Conservation (phyloP, 2,797 vertebrate genomes). For the Psittacula echo region DNA sequence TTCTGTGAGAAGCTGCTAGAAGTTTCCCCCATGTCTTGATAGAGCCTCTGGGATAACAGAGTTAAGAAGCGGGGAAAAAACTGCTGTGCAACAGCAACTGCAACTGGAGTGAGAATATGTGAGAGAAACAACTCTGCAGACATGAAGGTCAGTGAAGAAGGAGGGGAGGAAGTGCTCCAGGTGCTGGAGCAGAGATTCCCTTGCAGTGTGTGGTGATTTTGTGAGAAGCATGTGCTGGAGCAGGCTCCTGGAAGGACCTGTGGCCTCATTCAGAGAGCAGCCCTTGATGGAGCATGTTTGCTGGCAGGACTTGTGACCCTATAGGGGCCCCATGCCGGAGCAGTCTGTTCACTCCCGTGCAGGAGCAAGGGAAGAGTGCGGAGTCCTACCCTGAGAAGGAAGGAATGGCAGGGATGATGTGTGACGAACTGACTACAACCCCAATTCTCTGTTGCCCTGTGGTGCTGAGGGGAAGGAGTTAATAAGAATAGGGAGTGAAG, state of each 20-base stretch:
- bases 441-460: rapidly evolving
- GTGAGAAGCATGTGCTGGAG: neutral
- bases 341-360: neutral
- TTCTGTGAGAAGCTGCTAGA: neutral
- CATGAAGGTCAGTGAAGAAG: neutral
- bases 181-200: neutral
- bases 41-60: neutral
- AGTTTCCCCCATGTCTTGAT: neutral
- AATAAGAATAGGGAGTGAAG: neutral
- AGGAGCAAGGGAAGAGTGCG: neutral
- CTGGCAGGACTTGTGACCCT: neutral
- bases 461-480: rapidly evolving
- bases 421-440: neutral
- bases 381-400: neutral
- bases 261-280: neutral
- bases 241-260: neutral
- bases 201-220: neutral
- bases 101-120: neutral
- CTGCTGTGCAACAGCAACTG: neutral
- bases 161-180: neutral
- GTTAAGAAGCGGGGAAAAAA: neutral
- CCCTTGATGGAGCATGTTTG: neutral
- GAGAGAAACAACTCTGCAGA: neutral
- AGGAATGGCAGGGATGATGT: neutral
- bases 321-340: rapidly evolving